Evolutionary conservation across 2,888 invertebrate genomes (phyloP).

Genomic region (Gisinianus flammeolus): DNA sequence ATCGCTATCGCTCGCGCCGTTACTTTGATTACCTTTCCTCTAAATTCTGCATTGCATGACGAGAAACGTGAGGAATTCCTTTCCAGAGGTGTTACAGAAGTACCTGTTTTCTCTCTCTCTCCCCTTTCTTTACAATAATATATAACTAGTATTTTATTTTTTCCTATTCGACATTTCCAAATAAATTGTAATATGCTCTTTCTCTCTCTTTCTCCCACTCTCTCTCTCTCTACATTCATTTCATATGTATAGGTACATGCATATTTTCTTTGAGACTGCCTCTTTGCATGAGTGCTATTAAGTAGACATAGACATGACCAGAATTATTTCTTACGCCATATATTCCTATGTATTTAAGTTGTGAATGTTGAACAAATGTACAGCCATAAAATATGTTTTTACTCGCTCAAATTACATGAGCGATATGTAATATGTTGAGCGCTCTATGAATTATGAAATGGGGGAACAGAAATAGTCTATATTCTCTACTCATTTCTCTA

Average conservation of each 20-base stretch:
- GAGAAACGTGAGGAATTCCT: slow-evolving; percentile 25
- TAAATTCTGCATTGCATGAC: neutral
- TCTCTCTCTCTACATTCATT: neutral
- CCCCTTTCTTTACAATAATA: neutral
- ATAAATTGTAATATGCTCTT: slow-evolving; percentile 17
- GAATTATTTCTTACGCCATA: neutral
- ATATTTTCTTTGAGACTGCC: neutral
- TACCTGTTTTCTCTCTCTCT: neutral
- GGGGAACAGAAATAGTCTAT: too few species aligned
- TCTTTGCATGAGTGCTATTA: neutral
- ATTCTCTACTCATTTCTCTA: too few species aligned
- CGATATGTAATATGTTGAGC: too few species aligned
- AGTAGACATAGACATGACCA: neutral
- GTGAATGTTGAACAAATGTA: too few species aligned
- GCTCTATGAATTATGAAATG: too few species aligned
- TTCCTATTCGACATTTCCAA: slow-evolving; percentile 31
- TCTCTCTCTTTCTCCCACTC: slow-evolving; percentile 1
- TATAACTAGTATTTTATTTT: slow-evolving; percentile 9
- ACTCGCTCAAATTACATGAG: too few species aligned
- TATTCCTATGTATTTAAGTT: neutral
- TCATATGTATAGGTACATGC: neutral
- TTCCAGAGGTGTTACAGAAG: slow-evolving; percentile 21
- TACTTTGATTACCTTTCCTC: slow-evolving; percentile 33
- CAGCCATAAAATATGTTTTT: too few species aligned
- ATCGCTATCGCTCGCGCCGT: slow-evolving; percentile 23